Evolutionary conservation across 2,113 vertebrate species (phyloP), one percentile per base, ranked within the genome.

Genomic region (Melanerpes aurifrons): DNA sequence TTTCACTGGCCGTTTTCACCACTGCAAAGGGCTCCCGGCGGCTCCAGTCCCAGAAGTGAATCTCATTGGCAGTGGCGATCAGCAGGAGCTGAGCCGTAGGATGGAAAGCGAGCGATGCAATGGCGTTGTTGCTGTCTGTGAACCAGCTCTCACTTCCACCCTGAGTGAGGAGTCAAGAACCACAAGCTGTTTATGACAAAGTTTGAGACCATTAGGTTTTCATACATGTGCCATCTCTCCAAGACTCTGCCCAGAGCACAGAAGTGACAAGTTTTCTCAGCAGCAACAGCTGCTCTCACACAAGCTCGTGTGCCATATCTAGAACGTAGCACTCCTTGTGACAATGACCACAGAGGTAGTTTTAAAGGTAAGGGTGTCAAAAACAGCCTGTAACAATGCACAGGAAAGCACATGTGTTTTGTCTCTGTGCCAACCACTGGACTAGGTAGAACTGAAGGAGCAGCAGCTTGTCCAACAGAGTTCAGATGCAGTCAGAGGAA

Each of bases 31-130:
- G 99, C 64, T 99, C 99, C 5, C 99, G 98, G 15, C 99, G 98
- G 96, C 99, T 99, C 99, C 99, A 99, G 94, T 99, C 99, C 99
- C 99, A 99, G 96, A 99, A 99, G 87, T 99, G 99, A 22, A 99
- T 98, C 97, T 99, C 99, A 9, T 99, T 99, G 97, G 99, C 99
- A 85, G 99, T 99, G 90, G 99, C 99, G 59, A 99, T 99, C 40
- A 99, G 97, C n/a, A 99, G 97, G 19, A 99, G 99, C 97, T 99
- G 99, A 96, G 99, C 99, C 2, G 99, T 99, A 29, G 99, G 99
- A 95, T 99, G 99, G 95, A 99, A 99, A 96, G 99, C 99, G 97
- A 99, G 96, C 0, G 99, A 99, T 2, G 99, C 99, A n/a, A 99
- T 99, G 90, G 99, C 99, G 35, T 99, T 98, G 87, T 99, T 99